Percentiles rank a stretch among this genome's conserved stretches.
Evolutionary conservation across 2,888 invertebrate species (phyloP).

Genomic region (Cantharis flavilabris): DNA sequence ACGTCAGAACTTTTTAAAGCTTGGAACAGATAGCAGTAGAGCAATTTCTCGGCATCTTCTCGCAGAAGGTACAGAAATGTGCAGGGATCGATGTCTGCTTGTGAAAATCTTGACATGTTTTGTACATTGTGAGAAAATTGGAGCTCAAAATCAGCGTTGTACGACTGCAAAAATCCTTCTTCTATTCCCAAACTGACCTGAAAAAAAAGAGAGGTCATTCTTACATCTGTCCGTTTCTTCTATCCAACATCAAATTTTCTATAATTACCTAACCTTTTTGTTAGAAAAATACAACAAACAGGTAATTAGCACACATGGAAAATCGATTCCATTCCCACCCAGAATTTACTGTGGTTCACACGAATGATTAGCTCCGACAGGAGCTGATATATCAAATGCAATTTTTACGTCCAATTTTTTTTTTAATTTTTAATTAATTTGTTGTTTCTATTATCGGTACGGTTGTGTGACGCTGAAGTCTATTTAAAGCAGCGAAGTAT

Average conservation of each 20-base stretch:
- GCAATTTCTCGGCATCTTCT: slow-evolving; percentile 72
- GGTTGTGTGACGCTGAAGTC: not conserved
- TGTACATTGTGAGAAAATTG: slow-evolving; percentile 68
- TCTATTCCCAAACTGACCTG: slow-evolving; percentile 75
- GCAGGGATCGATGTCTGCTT: slow-evolving; percentile 51
- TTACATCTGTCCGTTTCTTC: no score
- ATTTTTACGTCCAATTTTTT: not conserved
- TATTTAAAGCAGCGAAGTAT: not conserved
- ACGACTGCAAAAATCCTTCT: slow-evolving; percentile 70
- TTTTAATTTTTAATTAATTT: not conserved
- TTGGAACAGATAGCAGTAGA: slow-evolving; percentile 76
- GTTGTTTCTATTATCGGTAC: not conserved
- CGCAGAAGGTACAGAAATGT: slow-evolving; percentile 75
- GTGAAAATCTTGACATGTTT: slow-evolving; percentile 62
- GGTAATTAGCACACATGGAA: not conserved
- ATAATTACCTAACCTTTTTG: not conserved
- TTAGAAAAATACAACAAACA: not conserved
- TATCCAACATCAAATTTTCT: no score
- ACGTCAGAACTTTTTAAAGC: slow-evolving; percentile 71
- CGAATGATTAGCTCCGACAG: not conserved
- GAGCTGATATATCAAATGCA: not conserved
- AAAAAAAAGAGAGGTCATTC: no score
- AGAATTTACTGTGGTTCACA: not conserved
- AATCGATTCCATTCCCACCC: not conserved
- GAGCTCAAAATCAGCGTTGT: slow-evolving; percentile 72